Conservation (phyloP, 2,888 invertebrate genomes). For the Lycophotia porphyrea region DNA sequence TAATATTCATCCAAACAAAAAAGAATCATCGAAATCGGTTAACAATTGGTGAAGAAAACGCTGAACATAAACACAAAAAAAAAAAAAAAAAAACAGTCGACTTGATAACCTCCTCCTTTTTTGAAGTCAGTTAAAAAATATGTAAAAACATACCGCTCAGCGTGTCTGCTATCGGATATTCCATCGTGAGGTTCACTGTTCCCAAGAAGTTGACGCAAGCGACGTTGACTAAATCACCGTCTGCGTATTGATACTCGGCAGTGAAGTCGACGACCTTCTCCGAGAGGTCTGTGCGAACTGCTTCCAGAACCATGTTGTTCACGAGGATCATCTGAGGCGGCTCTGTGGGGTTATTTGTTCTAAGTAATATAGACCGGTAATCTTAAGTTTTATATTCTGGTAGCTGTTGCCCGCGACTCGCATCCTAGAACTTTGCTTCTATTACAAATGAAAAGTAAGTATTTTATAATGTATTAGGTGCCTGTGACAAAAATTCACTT, state of each 20-base stretch:
- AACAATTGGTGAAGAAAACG: too few species aligned
- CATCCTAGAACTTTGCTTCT: too few species aligned
- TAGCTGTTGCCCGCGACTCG: background rate
- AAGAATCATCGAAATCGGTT: too few species aligned
- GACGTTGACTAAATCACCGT: slow-evolving; percentile 10
- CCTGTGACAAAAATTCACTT: background rate
- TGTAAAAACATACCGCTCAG: slow-evolving; percentile 12
- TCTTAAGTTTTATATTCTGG: background rate
- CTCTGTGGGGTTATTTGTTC: background rate
- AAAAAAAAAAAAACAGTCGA: too few species aligned
- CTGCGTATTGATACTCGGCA: slow-evolving; percentile 17
- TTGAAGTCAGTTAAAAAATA: too few species aligned
- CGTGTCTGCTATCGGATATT: slow-evolving; percentile 8
- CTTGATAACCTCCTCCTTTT: too few species aligned
- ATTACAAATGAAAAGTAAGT: background rate
- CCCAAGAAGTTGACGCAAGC: background rate
- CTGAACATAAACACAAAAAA: too few species aligned
- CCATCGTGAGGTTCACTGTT: background rate
- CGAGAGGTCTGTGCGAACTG: slow-evolving; percentile 18
- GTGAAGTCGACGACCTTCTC: slow-evolving; percentile 7
- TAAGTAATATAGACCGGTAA: too few species aligned
- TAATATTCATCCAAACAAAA: too few species aligned
- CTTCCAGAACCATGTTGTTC: slow-evolving; percentile 29
- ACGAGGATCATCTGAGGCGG: slow-evolving; percentile 37
- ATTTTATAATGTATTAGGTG: background rate